Evolutionary conservation across 2,888 invertebrate genomes (phyloP), one percentile per base, ranked within the genome.

Genomic region (Camptogramma bilineatum): DNA sequence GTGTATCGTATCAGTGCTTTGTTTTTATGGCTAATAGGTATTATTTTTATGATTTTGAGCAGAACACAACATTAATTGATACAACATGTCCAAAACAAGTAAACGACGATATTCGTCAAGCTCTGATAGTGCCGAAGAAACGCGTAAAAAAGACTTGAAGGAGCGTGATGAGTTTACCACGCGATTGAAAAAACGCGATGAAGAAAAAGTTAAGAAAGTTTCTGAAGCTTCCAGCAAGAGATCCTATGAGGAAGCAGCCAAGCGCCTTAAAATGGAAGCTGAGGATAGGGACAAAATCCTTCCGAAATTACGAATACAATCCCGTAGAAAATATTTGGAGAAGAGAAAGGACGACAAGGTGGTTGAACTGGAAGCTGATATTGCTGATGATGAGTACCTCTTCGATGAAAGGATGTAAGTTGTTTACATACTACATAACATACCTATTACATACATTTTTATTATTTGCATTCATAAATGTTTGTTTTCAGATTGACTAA

Each of bases 331-430:
- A 79, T 99, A 99, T 86, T 94, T 99, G 74, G 97, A 97, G 82
- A 99, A 99, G 86, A 94, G 99, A 51, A 98, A 99, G 87, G 98
- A 97, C 63, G 99, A 99, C 82, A 99, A 99, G 92, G 95, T 99
- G 39, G 95, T 97, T 9, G 99, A 99, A 85, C 90, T 99, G 55
- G 99, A 99, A 89, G 97, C 96, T 5, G 98, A 99, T 81, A 97
- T 99, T 64, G 93, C 95, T 52, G 99, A 99, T 87, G 99, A 99
- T 92, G 98, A 99, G 87, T 98, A 97, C 83, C 94, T 99, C 0
- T 99, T 99, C 87, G 96, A 97, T 58, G 97, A 97, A 70, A 95
- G 96, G 82, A 94, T 96, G 97, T 98, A 94, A 94, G 96, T 94
- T 17, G 13, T 5, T 16, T 42, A 13, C 0, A 4, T 13, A 16